These are phyloP conservation scores for Parazoanthus atlanticus DNA, from an alignment of 92 coral and sea anemone genomes.

Conservation along the genomic window DNA sequence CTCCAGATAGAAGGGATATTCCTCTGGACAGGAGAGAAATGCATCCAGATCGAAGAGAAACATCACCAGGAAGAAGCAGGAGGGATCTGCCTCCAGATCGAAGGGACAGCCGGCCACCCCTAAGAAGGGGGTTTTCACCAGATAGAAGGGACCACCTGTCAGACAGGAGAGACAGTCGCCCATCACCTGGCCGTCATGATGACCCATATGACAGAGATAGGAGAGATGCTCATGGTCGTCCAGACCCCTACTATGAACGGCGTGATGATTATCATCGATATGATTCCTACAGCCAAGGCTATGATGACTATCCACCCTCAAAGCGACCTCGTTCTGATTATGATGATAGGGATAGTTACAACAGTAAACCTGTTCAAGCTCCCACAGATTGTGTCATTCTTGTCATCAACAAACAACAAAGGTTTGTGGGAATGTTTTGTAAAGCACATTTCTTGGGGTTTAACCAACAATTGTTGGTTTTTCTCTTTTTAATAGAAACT, in stretches of 20 bases:
- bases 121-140: slow-evolving; percentile 37
- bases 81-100: slow-evolving; percentile 1
- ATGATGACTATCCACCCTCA: slow-evolving; percentile 83
- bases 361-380: slow-evolving; percentile 75
- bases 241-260: slow-evolving; percentile 68
- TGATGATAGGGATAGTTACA: slow-evolving; percentile 52
- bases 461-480: too few relatives aligned
- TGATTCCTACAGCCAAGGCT: slow-evolving; percentile 50
- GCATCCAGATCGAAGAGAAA: not conserved
- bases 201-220: slow-evolving; percentile 57
- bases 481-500: too few relatives aligned
- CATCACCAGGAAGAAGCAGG: slow-evolving; percentile 1
- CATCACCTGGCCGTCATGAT: not conserved
- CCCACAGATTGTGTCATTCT: slow-evolving; percentile 98
- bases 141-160: slow-evolving; percentile 26
- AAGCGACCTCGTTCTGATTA: slow-evolving; percentile 91
- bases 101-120: slow-evolving; percentile 44
- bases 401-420: slow-evolving; percentile 85
- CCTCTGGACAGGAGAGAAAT: slow-evolving; percentile 6
- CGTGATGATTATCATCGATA: slow-evolving; percentile 60
- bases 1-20: not conserved
- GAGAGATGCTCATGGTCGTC: slow-evolving; percentile 55
- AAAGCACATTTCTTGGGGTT: not conserved
- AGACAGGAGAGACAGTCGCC: slow-evolving; percentile 31
- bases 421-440: slow-evolving; percentile 53